These are phyloP conservation scores for Diacarnus erythraeanus DNA, from an alignment of 37 sponge, comb jelly and placozoan genomes.

Conservation along the genomic window DNA sequence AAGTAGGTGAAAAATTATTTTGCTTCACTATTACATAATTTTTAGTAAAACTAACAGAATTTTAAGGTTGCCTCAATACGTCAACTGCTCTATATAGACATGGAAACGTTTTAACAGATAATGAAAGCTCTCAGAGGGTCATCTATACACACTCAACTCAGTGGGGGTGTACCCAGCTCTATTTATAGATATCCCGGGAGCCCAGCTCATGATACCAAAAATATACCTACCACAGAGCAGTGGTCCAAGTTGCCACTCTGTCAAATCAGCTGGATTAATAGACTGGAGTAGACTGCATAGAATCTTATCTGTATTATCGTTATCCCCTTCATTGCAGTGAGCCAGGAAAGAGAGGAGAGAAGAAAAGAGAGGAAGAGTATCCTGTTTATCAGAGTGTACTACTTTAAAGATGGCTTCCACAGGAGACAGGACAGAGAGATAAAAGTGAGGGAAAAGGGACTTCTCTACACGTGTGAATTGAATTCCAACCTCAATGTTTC, in stretches of 20 bases:
- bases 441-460: constrained; percentile 33
- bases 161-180: too few relatives aligned
- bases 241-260: constrained; percentile 14
- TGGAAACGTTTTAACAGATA: too few relatives aligned
- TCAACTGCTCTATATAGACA: too few relatives aligned
- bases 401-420: constrained; percentile 35
- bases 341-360: constrained; percentile 32
- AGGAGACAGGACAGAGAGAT: constrained; percentile 17
- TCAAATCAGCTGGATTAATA: constrained; percentile 4
- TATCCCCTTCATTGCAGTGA: constrained; percentile 15
- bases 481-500: constrained; percentile 18
- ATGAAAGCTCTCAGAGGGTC: too few relatives aligned
- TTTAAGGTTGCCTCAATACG: too few relatives aligned
- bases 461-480: constrained; percentile 6
- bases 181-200: too few relatives aligned
- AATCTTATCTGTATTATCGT: not conserved
- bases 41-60: too few relatives aligned
- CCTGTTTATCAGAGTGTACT: not conserved
- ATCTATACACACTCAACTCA: too few relatives aligned
- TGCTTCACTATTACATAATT: too few relatives aligned
- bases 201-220: not conserved
- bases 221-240: constrained; percentile 35
- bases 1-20: too few relatives aligned
- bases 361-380: constrained; percentile 10
- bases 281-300: constrained; percentile 13